phyloP scores from a whole-genome alignment of 2,888 invertebrate genomes.

The Lasius fuliginosus region DNA sequence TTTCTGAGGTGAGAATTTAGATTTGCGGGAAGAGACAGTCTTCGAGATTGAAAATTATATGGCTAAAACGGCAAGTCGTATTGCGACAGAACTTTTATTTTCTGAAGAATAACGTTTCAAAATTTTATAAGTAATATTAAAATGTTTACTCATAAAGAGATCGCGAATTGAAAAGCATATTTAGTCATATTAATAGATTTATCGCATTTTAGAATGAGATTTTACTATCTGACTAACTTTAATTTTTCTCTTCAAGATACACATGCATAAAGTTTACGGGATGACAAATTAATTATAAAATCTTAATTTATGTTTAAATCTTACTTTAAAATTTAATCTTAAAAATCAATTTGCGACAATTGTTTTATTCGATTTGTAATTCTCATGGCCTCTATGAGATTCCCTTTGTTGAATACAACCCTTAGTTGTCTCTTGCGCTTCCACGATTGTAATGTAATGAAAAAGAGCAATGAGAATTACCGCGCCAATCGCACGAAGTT shows the following conservation, averaged over 20 bases:
- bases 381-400: background rate
- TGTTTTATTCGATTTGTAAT: constrained; percentile 5
- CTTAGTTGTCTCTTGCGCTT: background rate
- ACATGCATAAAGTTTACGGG: background rate
- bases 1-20: background rate
- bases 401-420: background rate
- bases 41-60: constrained; percentile 27
- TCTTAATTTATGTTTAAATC: background rate
- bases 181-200: background rate
- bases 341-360: background rate
- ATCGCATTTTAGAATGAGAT: background rate
- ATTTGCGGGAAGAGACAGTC: constrained; percentile 1
- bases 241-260: background rate
- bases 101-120: background rate
- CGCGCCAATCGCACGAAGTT: constrained; percentile 38
- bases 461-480: constrained; percentile 36
- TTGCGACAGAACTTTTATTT: background rate
- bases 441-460: constrained; percentile 36
- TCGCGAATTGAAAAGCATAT: background rate
- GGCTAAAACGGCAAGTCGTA: background rate
- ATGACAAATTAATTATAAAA: background rate
- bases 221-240: background rate
- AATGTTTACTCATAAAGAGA: background rate
- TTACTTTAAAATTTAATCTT: background rate
- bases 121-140: background rate